Evolutionary conservation across 2,113 vertebrate genomes (phyloP).

Genomic region (Hippocampus zosterae): DNA sequence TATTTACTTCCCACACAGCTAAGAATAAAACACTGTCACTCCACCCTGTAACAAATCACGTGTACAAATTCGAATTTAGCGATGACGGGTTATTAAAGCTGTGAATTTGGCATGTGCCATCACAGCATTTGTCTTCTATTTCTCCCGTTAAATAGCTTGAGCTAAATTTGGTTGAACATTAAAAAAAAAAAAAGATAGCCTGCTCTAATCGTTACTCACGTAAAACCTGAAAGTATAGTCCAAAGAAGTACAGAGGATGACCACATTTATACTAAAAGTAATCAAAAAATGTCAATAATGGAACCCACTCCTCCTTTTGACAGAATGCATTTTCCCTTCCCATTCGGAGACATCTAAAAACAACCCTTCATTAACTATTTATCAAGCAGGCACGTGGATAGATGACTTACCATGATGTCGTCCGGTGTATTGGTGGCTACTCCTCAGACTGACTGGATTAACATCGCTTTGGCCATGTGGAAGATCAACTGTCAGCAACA

Average conservation of each 20-base stretch:
- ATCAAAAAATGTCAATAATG: not conserved
- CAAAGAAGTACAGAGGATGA: not conserved
- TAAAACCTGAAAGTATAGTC: not conserved
- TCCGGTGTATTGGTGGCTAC: conserved; percentile 23
- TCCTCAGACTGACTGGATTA: conserved; percentile 51
- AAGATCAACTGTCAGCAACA: conserved; percentile 29
- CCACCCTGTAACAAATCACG: not conserved
- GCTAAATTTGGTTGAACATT: not conserved
- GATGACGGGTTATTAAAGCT: not conserved
- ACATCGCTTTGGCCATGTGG: conserved; percentile 22
- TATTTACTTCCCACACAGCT: conserved; percentile 13
- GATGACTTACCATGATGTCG: conserved; percentile 63
- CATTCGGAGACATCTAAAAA: not conserved
- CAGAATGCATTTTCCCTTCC: not conserved
- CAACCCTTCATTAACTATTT: not conserved
- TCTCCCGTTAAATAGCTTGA: not conserved
- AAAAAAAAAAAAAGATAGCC: not conserved
- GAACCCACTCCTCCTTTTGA: not conserved
- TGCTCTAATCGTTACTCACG: not conserved
- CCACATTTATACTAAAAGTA: not conserved
- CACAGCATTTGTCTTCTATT: not conserved
- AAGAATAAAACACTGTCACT: conserved; percentile 16
- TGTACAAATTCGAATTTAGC: not conserved
- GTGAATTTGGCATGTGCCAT: not conserved
- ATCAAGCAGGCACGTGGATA: not conserved